Base-by-base conservation (phyloP, 1,140 invertebrate genomes). In the Mizuhopecten yessoensis region DNA sequence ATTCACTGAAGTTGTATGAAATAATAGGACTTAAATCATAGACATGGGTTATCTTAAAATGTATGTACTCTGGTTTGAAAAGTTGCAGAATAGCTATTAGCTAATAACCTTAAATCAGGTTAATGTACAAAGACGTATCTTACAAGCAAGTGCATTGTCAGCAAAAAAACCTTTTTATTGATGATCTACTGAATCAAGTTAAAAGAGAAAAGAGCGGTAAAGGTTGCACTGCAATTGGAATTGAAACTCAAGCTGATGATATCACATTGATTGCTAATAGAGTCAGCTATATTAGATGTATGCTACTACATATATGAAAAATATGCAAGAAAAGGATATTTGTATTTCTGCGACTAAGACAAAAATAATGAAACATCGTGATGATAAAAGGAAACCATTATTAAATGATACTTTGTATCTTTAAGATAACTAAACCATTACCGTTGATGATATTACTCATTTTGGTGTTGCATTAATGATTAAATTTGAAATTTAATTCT, bases 111-210 rank as follows among this genome's bases (percentile, higher is more conserved):
- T 15, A 0, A 39, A 7, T 89, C 89, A 20, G 34, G 34, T 89
- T 29, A 42, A 86, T 2, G 17, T 36, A 15, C 1, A 86, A 29
- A 20, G 57, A n/a, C 57, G 89, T 17, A 89, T 89, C 17, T 34
- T 34, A 36, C 89, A 89, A 89, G 89, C 57, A 17, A 89, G 89
- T 39, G 75, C 57, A 29, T 29, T 89, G 7, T 89, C 89, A 10
- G 89, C 89, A 13, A 86, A 89, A 86, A 23, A 86, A 11, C 86
- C 34, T 89, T 2, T 89, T 86, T 33, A 86, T 89, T 89, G 33
- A 89, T 39, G 89, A 29, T 29, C 34, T 86, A 0, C 29, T 89
- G 39, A 23, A 45, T 13, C 0, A 0, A 0, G n/a, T n/a, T n/a
- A n/a, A n/a, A n/a, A 0, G 86, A 5, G 34, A 39, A n/a, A 3